Base-by-base conservation (phyloP, 2,797 vertebrate species). In the Sebastolobus altivelis region DNA sequence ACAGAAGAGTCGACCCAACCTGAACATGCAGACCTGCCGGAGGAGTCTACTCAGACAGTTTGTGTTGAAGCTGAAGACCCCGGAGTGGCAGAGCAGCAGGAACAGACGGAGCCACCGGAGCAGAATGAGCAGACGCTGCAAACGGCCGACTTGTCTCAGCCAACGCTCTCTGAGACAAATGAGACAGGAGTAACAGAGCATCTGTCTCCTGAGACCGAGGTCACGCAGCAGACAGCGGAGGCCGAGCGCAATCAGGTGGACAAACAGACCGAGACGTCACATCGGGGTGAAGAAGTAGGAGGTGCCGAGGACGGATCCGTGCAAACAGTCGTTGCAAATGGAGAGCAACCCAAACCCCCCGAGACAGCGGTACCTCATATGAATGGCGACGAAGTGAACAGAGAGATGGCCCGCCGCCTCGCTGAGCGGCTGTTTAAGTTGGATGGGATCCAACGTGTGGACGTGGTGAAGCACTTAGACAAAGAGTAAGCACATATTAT, bases 401-500 rank as follows among this genome's bases (percentile, higher is more conserved):
- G 90, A 81, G 94, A 94, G 63, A 87, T 85, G 22, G 96, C 95
- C 1, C 58, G 68, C 2, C 62, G 63, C 54, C 93, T 98, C 72
- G 97, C 98, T 1, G 82, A 95, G 0, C 94, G 89, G 46, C 97
- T 99, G 31, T 97, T 95, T 72, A 94, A 87, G 16, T 88, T 98
- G 89, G 96, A 98, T 0, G 95, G 95, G 16, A 93, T 98, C 91
- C 94, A 93, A 27, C 96, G 93, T 22, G 96, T 95, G 1, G 97
- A 98, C 38, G 97, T 99, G 89, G 98, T 98, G 40, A 94, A 93
- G 49, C 95, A 98, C 90, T 83, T 98, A n/a, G 96, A 95, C 89
- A 98, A 98, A 94, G 97, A 98, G 98, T 99, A 95, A 97, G 95
- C 14, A 37, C 7, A 8, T 49, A 11, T 66, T 59, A 10, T 49